phyloP scores from a whole-genome alignment of 2,113 vertebrate species.

The Turnix velox region DNA sequence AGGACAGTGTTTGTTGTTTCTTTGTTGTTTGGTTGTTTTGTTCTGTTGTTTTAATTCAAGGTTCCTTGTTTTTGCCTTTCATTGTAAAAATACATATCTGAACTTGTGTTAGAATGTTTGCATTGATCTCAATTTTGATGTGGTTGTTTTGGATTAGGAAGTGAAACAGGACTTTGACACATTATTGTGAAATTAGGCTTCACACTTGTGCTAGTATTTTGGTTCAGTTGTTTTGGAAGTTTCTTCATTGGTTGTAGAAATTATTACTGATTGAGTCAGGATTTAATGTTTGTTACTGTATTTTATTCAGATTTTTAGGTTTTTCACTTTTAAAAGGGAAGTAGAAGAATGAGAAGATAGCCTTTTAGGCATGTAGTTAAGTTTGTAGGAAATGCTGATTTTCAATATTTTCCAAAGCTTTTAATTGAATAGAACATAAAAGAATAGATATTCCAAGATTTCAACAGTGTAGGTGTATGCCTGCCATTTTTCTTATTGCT shows the following conservation, averaged over 20 bases:
- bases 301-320: background rate
- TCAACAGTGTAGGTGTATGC: background rate
- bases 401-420: background rate
- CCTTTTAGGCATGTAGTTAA: background rate
- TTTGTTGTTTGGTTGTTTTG: background rate
- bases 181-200: background rate
- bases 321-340: background rate
- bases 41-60: background rate
- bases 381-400: background rate
- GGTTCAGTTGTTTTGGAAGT: background rate
- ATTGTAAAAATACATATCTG: background rate
- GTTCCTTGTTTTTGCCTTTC: background rate
- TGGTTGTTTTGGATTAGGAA: background rate
- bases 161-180: background rate
- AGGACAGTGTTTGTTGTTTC: background rate
- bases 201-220: background rate
- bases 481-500: background rate
- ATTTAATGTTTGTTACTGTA: background rate
- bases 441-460: background rate
- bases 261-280: background rate
- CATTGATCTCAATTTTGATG: background rate
- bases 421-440: background rate
- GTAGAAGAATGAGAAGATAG: background rate
- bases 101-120: background rate
- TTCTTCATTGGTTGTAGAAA: background rate